phyloP scores from a whole-genome alignment of 2,888 invertebrate genomes.

The Thera obeliscata region DNA sequence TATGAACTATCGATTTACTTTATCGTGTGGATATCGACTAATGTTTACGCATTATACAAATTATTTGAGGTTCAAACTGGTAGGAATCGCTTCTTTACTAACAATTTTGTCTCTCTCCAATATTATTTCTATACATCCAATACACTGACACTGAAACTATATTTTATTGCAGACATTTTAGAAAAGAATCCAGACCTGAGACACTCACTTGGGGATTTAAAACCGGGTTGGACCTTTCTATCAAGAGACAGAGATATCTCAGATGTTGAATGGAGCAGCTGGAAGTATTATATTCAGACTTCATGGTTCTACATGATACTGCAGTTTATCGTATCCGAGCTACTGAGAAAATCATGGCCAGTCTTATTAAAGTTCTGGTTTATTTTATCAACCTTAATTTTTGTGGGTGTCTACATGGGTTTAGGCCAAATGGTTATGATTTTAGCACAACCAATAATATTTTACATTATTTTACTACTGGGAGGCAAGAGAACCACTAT shows the following conservation, averaged over 20 bases:
- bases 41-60: constrained; percentile 83
- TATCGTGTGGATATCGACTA: constrained; percentile 80
- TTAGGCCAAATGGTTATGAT: constrained; percentile 77
- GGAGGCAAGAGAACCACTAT: constrained; percentile 76
- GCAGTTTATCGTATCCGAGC: constrained; percentile 83
- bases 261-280: constrained; percentile 89
- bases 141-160: neutral
- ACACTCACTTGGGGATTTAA: constrained; percentile 74
- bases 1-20: constrained; percentile 79
- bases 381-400: constrained; percentile 75
- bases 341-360: constrained; percentile 61
- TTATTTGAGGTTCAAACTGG: constrained; percentile 81
- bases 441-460: constrained; percentile 84
- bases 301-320: constrained; percentile 83
- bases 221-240: constrained; percentile 83
- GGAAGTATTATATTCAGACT: constrained; percentile 81
- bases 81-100: constrained; percentile 48
- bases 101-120: neutral
- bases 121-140: neutral
- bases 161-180: constrained; percentile 59
- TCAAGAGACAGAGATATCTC: constrained; percentile 86
- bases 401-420: constrained; percentile 77
- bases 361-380: constrained; percentile 82
- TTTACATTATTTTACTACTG: constrained; percentile 66
- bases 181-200: constrained; percentile 49